Evolutionary conservation across 2,797 vertebrate genomes (phyloP).

Genomic region (Gallinago nigripennis): DNA sequence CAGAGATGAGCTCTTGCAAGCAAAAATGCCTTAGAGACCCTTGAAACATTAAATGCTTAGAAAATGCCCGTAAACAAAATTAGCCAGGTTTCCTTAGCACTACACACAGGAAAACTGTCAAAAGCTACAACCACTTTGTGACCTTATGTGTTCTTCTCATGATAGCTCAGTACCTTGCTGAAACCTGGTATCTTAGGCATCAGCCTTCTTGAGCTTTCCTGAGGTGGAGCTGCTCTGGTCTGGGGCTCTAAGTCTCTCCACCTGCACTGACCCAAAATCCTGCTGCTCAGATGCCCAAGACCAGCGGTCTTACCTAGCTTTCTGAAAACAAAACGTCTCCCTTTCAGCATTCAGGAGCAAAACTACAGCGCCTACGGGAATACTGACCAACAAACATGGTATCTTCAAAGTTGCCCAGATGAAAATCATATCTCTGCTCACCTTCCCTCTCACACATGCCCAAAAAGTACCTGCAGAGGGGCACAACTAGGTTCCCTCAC

Average conservation of each 20-base stretch:
- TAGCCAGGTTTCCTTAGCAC: background rate
- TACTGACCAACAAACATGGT: background rate
- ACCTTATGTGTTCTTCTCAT: accelerated
- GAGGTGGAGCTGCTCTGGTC: background rate
- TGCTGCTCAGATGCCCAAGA: background rate
- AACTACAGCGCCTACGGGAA: accelerated
- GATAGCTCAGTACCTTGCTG: background rate
- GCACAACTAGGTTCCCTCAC: background rate
- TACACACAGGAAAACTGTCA: background rate
- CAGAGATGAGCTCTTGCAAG: background rate
- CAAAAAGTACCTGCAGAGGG: accelerated
- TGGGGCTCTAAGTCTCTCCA: too few species aligned
- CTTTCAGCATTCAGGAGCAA: background rate
- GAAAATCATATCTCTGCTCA: background rate
- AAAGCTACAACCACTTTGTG: background rate
- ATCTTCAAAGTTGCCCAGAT: background rate
- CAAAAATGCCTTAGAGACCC: background rate
- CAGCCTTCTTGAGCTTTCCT: background rate
- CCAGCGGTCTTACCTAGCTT: background rate
- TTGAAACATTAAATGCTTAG: background rate
- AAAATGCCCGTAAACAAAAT: background rate
- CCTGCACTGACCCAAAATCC: accelerated
- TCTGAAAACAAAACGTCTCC: background rate
- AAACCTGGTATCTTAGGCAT: background rate
- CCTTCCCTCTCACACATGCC: accelerated